Conservation (phyloP, 2,888 invertebrate species). For the Artemia sinica region DNA sequence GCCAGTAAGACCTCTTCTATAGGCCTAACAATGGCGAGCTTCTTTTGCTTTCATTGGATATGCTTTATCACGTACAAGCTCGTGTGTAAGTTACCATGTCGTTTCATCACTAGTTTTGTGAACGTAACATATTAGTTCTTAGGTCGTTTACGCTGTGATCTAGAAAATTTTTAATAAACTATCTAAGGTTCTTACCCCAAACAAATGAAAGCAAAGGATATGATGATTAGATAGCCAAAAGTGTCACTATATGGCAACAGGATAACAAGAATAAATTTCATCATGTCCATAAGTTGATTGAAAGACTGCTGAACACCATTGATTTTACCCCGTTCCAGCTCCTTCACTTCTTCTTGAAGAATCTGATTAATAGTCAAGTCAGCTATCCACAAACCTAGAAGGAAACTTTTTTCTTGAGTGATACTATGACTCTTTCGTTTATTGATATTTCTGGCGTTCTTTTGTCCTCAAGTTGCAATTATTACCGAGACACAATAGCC, state of each 20-base stretch:
- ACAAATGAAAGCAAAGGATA: slow-evolving; percentile 32
- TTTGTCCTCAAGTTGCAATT: too few species aligned
- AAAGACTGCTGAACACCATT: slow-evolving; percentile 37
- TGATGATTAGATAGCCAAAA: slow-evolving; percentile 35
- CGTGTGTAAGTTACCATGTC: too few species aligned
- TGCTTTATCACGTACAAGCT: too few species aligned
- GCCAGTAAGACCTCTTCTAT: too few species aligned
- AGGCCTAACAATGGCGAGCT: too few species aligned
- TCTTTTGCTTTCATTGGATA: too few species aligned
- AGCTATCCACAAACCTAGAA: slow-evolving; percentile 37
- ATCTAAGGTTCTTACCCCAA: slow-evolving; percentile 25
- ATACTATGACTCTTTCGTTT: too few species aligned
- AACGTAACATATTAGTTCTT: too few species aligned
- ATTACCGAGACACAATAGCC: too few species aligned
- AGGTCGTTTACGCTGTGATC: too few species aligned
- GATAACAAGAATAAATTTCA: slow-evolving; percentile 36
- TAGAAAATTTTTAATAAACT: neutral
- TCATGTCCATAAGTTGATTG: slow-evolving; percentile 36
- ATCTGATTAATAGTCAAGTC: slow-evolving; percentile 38
- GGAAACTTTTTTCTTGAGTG: neutral
- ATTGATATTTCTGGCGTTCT: too few species aligned
- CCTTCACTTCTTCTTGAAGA: slow-evolving; percentile 35
- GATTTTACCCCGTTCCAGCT: slow-evolving; percentile 35
- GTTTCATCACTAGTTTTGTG: too few species aligned
- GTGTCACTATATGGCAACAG: slow-evolving; percentile 32